Evolutionary conservation across 2,113 vertebrate genomes (phyloP).

Genomic region (Eublepharis macularius): DNA sequence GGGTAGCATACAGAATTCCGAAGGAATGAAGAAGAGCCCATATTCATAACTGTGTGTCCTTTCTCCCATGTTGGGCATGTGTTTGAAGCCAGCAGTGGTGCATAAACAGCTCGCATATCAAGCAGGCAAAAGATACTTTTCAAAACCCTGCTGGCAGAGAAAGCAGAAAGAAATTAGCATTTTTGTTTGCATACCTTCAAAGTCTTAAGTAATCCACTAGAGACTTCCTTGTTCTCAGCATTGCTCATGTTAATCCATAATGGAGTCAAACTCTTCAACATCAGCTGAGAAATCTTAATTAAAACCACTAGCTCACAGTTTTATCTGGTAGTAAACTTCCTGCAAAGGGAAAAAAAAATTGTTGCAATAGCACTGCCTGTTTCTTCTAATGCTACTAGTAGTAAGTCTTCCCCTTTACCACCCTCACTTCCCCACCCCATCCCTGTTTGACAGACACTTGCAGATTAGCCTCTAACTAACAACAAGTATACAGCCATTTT

Average conservation of each 20-base stretch:
- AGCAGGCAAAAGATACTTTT: neutral
- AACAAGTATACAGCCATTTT: too few species aligned
- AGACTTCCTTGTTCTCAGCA: neutral
- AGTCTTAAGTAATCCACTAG: neutral
- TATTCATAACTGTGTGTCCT: neutral
- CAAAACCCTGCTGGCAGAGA: neutral
- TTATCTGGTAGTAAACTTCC: neutral
- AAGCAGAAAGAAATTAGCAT: neutral
- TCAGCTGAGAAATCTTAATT: neutral
- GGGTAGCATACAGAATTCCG: neutral
- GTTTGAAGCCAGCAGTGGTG: neutral
- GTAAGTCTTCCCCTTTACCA: neutral
- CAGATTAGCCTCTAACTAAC: neutral
- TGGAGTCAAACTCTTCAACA: slow-evolving; percentile 9
- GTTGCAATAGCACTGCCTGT: neutral
- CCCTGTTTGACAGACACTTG: too few species aligned
- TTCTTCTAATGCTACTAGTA: neutral
- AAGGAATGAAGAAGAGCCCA: slow-evolving; percentile 6
- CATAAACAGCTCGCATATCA: slow-evolving; percentile 14
- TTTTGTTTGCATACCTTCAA: slow-evolving; percentile 20
- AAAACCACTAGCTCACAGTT: slow-evolving; percentile 3
- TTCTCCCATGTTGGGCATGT: neutral
- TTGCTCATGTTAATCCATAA: slow-evolving; percentile 16
- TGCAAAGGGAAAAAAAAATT: neutral
- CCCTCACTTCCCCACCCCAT: neutral